Base-by-base conservation (phyloP, 2,888 invertebrate genomes). In the Athrips mouffetella region DNA sequence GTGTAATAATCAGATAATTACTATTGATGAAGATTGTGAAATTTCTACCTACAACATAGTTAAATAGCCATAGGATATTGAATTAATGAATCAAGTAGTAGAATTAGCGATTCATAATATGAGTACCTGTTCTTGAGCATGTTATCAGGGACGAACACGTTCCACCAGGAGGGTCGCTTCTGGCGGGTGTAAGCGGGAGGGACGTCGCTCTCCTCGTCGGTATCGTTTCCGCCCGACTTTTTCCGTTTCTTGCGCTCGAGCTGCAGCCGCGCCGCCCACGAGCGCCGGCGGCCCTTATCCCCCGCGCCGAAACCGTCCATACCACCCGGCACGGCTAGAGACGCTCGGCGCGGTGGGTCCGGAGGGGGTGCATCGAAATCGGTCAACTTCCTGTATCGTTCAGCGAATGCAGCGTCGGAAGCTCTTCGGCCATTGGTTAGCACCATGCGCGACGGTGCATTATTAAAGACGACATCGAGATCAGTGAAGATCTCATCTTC, bases 131-230 rank as follows among this genome's bases (percentile, higher is more conserved):
- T 89, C 62, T 91, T 91, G 52, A 91, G 89, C 89, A 91, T 91
- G 67, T 92, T 92, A 64, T 96, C 95, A 44, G 94, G 93, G 39
- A 94, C 93, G 73, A 96, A 95, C 56, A 95, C 94, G 76, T 95
- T 95, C 96, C 96, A 96, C 96, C 96, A 96, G 30, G 95, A 95
- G 30, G 93, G 92, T 54, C 95, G 89, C 75, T 95, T 95, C 76
- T 94, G 92, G 21, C 92, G 84, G 30, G 88, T 83, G 67, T 89
- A 90, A 53, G 64, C 76, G 5, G 73, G 87, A 59, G 74, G 88
- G 60, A 72, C 72, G 53, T 86, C 86, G 55, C 67, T 73, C 65
- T 82, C 86, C 42, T 81, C 80, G 50, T 89, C 87, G 16, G 83
- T 82, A 55, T 85, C 82, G 63, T 76, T 74, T 53, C 77, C 74